Base-by-base conservation (phyloP, 1,140 invertebrate species). In the Drosophila watanabei region DNA sequence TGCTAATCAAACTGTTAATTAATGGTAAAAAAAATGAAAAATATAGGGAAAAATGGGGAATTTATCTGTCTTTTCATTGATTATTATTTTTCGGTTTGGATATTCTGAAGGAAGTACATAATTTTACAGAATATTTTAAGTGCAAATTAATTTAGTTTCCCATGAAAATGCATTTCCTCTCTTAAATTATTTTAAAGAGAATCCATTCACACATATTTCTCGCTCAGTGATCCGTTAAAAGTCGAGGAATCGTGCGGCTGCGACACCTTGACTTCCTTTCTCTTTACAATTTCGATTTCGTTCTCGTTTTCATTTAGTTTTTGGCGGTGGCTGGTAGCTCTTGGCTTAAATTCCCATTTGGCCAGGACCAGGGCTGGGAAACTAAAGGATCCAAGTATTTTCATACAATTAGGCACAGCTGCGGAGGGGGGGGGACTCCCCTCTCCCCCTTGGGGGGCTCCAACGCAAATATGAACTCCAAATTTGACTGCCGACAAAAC, bases 361-460 rank as follows among this genome's bases (percentile, higher is more conserved):
- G 54, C 56, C n/a, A 24, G 43, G 39, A 58, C 41, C 39, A 51
- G 39, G 16, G 46, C 46, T 10, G 46, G 24, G 24, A 62, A 80
- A 64, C 51, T 56, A 58, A 75, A 83, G 75, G 75, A 79, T 70
- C 66, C 70, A 82, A 89, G 75, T 89, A 90, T 90, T 82, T 86
- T 90, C 86, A 82, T 90, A 82, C 85, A 89, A 89, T 89, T 89
- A 89, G 85, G 75, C 82, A 79, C 57, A 45, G 48, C 54, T 57
- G 58, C 79, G 48, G 6, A 11, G 37, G 39, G 28, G 11, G 32
- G 13, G n/a, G n/a, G n/a, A n/a, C n/a, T n/a, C n/a, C n/a, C n/a
- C n/a, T n/a, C 41, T 16, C 10, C 24, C 14, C 13, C 5, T 52
- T 10, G 18, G 46, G n/a, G 32, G 56, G 39, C 82, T 62, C 65